Base-by-base conservation (phyloP, 2,113 vertebrate genomes). In the Festucalex cinctus region DNA sequence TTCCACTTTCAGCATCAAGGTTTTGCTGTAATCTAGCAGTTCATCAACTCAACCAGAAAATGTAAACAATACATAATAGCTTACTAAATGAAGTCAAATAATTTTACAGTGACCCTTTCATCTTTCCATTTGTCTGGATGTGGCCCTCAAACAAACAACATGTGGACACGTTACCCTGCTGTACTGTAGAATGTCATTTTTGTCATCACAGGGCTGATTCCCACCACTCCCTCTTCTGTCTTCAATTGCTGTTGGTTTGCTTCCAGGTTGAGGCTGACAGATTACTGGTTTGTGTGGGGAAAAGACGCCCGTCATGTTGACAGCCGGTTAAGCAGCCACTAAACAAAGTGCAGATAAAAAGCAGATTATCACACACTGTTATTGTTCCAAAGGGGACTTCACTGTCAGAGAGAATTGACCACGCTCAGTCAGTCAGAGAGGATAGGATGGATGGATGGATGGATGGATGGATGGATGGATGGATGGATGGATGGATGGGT, bases 301-400 rank as follows among this genome's bases (percentile, higher is more conserved):
- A 58, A 82, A n/a, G n/a, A n/a, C n/a, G 76, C 79, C 68, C 78
- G 76, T 82, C 83, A 86, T 67, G 71, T 63, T 65, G 77, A 76
- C 85, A 76, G 80, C 74, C 78, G 83, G 83, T 85, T 81, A 83
- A 88, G 78, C 82, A 85, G 78, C 20, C 80, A 83, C 76, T 84
- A 84, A 82, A 81, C 68, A 84, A 82, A 81, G 66, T 37, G 82
- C 39, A 85, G 85, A 88, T 88, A 85, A n/a, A 90, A 78, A 78
- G 78, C 70, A 88, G 83, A 85, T 91, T 85, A 89, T 78, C 80
- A 83, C 80, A 83, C 66, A 69, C 79, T 83, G 77, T 81, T 82
- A 81, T 83, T 86, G 78, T 85, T 85, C 82, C 83, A 82, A 79
- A 88, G 74, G 75, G 80, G 76, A 82, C 78, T 83, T 79, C 73